A percentile compares a stretch with the other conserved stretches of the same genome.
Evolutionary conservation across 2,888 invertebrate species (phyloP).

Genomic region (Ophion ellenae): DNA sequence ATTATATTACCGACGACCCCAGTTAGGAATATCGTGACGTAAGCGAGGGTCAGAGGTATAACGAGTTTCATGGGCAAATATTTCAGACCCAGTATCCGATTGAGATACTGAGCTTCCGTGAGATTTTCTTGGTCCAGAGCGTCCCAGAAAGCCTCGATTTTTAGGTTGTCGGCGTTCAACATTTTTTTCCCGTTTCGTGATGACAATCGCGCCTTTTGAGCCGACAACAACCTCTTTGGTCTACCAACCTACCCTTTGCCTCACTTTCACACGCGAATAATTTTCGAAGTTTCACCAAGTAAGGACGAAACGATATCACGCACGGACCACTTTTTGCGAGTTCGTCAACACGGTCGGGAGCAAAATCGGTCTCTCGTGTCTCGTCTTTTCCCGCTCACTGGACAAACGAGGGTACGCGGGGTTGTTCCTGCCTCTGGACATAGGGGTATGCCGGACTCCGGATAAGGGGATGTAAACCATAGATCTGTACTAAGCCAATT

Average conservation of each 20-base stretch:
- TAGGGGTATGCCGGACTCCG: not conserved
- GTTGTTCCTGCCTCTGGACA: not conserved
- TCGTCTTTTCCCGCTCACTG: not conserved
- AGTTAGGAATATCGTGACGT: constrained; percentile 91
- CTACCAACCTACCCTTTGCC: not conserved
- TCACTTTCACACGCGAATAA: not conserved
- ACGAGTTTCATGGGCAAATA: constrained; percentile 80
- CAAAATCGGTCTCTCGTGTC: not conserved
- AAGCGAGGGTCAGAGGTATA: constrained; percentile 88
- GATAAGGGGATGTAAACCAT: not conserved
- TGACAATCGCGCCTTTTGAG: not conserved
- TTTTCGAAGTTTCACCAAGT: constrained; percentile 5
- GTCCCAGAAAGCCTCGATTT: constrained; percentile 73
- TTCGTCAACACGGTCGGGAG: not conserved
- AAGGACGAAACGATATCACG: not conserved
- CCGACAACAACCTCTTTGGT: too few species aligned
- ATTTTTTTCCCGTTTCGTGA: constrained; percentile 16
- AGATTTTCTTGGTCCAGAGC: constrained; percentile 74
- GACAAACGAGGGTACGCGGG: not conserved
- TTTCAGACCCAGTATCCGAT: constrained; percentile 82
- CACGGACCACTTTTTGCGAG: not conserved
- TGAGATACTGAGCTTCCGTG: constrained; percentile 81
- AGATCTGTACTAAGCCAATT: constrained; percentile 5
- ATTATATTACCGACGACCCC: constrained; percentile 93
- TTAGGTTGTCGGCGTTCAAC: constrained; percentile 64